Evolutionary conservation across 2,113 vertebrate genomes (phyloP).

Genomic region (Cyprinodon tularosa): DNA sequence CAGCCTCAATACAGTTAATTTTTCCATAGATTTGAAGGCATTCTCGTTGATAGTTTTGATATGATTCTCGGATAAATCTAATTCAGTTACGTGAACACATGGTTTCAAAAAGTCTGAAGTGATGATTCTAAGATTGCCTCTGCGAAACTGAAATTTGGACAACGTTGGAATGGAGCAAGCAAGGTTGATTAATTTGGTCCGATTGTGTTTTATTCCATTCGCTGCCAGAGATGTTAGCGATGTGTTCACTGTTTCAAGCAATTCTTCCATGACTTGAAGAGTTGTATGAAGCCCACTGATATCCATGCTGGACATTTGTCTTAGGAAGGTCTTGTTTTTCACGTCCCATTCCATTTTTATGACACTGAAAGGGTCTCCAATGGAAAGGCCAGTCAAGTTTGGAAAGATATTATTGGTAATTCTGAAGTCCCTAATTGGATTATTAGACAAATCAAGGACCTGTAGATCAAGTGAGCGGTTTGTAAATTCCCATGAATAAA

Average conservation of each 20-base stretch:
- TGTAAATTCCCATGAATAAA: constrained; percentile 51
- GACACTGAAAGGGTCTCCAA: constrained; percentile 40
- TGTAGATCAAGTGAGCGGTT: constrained; percentile 40
- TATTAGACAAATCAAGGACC: constrained; percentile 60
- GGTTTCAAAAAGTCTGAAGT: constrained; percentile 35
- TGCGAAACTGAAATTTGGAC: constrained; percentile 57
- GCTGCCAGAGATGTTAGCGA: constrained; percentile 64
- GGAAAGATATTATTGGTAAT: constrained; percentile 70
- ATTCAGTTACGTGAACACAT: constrained; percentile 59
- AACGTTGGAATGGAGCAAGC: constrained; percentile 74
- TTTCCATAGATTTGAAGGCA: constrained; percentile 41
- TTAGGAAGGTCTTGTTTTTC: constrained; percentile 54
- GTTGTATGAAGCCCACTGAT: constrained; percentile 58
- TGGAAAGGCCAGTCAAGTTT: constrained; percentile 58
- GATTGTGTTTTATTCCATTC: constrained; percentile 44
- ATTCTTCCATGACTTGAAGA: constrained; percentile 20
- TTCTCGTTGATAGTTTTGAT: constrained; percentile 25
- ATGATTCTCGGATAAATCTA: constrained; percentile 58
- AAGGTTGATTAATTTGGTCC: constrained; percentile 59
- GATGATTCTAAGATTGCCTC: constrained; percentile 68
- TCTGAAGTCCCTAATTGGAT: constrained; percentile 52
- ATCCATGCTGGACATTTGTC: constrained; percentile 62
- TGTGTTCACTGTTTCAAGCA: constrained; percentile 64
- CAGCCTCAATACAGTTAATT: constrained; percentile 54
- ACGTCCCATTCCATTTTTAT: constrained; percentile 56